Conservation (phyloP, 2,888 invertebrate genomes). For the Cremastobaeus sp. region DNA sequence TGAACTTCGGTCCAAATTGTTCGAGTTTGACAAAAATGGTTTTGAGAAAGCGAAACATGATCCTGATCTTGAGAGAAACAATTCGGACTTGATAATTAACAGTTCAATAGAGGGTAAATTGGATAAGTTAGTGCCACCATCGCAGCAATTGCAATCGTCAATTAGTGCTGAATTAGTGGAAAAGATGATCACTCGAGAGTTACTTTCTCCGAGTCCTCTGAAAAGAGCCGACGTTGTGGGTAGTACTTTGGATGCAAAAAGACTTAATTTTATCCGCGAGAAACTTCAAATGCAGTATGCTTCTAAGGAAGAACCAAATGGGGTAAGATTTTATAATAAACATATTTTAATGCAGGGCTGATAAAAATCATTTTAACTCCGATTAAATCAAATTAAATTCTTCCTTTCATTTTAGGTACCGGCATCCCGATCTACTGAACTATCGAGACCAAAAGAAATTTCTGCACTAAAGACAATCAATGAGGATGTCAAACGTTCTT, state of each 20-base stretch:
- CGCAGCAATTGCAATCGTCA: slow-evolving; percentile 41
- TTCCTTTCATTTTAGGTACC: slow-evolving; percentile 15
- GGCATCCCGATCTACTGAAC: slow-evolving; percentile 2
- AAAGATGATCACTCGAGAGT: slow-evolving; percentile 69
- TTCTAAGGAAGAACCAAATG: slow-evolving; percentile 57
- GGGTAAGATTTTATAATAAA: slow-evolving; percentile 8
- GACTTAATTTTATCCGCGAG: slow-evolving; percentile 70
- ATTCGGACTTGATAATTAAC: neutral
- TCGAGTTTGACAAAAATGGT: too few species aligned
- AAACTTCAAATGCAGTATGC: slow-evolving; percentile 72
- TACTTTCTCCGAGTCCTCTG: slow-evolving; percentile 70
- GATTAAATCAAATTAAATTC: too few species aligned
- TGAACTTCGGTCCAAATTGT: neutral
- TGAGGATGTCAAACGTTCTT: neutral
- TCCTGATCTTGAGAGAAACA: too few species aligned
- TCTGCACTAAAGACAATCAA: neutral
- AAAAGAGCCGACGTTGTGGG: slow-evolving; percentile 70
- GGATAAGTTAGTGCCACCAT: neutral
- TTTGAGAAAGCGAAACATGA: too few species aligned
- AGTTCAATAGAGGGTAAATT: slow-evolving; percentile 11
- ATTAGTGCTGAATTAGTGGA: slow-evolving; percentile 65
- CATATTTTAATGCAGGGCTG: too few species aligned
- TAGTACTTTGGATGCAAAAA: slow-evolving; percentile 71
- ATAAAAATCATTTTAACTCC: too few species aligned
- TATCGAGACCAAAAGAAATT: slow-evolving; percentile 8